Percentiles rank a stretch among this genome's conserved stretches.
phyloP scores from a whole-genome alignment of 2,888 invertebrate genomes.

The Monochamus alternatus region DNA sequence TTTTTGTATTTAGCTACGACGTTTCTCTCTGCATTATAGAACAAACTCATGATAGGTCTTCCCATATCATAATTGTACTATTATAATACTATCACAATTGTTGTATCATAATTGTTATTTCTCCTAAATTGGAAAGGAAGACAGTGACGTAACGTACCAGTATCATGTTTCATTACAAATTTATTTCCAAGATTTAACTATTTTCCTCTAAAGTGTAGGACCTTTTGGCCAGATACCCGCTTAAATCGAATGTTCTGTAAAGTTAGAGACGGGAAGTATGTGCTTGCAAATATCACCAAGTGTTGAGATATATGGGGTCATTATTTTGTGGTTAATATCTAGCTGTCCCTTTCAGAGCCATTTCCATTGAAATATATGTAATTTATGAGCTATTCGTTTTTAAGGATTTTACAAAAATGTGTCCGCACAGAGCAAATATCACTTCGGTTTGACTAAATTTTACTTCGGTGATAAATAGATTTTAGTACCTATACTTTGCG shows the following conservation, averaged over 20 bases:
- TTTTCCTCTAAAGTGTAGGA: too few relatives aligned
- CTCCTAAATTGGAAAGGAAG: too few relatives aligned
- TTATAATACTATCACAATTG: too few relatives aligned
- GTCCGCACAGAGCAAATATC: conserved; percentile 6
- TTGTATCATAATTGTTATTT: too few relatives aligned
- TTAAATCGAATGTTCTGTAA: conserved; percentile 14
- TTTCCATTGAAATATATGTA: conserved; percentile 50
- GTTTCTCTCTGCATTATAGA: too few relatives aligned
- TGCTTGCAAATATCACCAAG: conserved; percentile 37
- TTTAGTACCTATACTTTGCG: too few relatives aligned
- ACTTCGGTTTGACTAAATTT: neutral
- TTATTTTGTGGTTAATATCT: conserved; percentile 44
- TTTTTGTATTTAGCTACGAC: too few relatives aligned
- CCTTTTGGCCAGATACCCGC: neutral
- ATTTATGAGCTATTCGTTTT: conserved; percentile 38
- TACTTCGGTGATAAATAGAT: neutral
- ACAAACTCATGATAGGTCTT: too few relatives aligned
- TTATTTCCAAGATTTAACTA: too few relatives aligned
- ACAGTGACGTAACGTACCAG: too few relatives aligned
- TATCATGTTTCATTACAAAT: too few relatives aligned
- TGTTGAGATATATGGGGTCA: conserved; percentile 45
- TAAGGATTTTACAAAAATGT: conserved; percentile 41
- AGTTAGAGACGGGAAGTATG: conserved; percentile 32
- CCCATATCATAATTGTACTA: too few relatives aligned
- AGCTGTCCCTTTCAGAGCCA: conserved; percentile 45